A percentile compares a stretch with the other conserved stretches of the same genome.
Conservation (phyloP, 2,797 vertebrate species). For the Trichosurus vulpecula region DNA sequence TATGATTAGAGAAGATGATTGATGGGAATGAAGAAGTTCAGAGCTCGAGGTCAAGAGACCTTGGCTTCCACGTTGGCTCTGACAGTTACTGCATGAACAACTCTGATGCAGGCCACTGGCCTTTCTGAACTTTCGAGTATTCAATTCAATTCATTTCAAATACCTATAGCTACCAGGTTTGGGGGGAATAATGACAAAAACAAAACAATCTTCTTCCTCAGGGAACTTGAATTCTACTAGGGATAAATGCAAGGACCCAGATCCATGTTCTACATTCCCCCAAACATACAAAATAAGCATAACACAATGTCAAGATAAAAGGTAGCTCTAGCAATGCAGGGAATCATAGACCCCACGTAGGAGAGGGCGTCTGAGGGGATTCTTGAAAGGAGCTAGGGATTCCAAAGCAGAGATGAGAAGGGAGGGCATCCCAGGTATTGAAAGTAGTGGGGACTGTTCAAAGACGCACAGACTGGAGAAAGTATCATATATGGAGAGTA, state of each 20-base stretch:
- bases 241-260: background rate
- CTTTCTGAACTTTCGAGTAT: background rate
- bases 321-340: background rate
- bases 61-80: no score
- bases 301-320: background rate
- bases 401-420: background rate
- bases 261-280: background rate
- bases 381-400: background rate
- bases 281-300: background rate
- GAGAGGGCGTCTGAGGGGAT: background rate
- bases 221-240: background rate
- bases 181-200: background rate
- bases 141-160: background rate
- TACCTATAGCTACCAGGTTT: background rate
- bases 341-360: background rate
- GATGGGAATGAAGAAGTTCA: no score
- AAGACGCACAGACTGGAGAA: background rate
- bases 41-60: no score
- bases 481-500: background rate
- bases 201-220: background rate
- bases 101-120: no score
- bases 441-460: background rate
- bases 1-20: no score
- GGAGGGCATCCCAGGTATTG: background rate
- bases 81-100: no score